Percentiles rank a stretch among this genome's conserved stretches.
phyloP scores from a whole-genome alignment of 2,888 invertebrate genomes.

The Deilephila porcellus region DNA sequence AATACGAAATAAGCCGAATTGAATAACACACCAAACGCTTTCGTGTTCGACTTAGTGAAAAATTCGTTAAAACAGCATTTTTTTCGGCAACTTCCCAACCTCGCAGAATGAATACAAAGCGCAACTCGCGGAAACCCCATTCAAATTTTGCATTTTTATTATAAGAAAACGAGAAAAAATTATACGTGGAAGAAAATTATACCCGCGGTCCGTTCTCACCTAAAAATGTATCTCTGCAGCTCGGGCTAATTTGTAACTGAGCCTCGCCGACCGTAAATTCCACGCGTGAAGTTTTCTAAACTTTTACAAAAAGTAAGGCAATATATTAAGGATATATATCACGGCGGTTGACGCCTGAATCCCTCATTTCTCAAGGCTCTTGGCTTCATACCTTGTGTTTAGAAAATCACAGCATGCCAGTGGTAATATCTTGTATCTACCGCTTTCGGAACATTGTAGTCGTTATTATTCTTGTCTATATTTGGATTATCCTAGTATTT shows the following conservation, averaged over 20 bases:
- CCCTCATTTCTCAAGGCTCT: conserved; percentile 65
- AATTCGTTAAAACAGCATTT: conserved; percentile 39
- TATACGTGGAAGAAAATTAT: conserved; percentile 35
- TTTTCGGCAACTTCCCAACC: conserved; percentile 39
- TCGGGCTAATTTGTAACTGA: conserved; percentile 70
- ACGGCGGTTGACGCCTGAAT: conserved; percentile 73
- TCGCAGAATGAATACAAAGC: conserved; percentile 48
- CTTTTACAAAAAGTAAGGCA: conserved; percentile 73
- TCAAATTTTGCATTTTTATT: conserved; percentile 54
- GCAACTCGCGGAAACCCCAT: conserved; percentile 44
- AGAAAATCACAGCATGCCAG: too few species aligned
- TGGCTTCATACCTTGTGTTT: conserved; percentile 1
- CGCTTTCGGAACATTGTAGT: too few species aligned
- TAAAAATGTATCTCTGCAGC: conserved; percentile 46
- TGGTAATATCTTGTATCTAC: too few species aligned
- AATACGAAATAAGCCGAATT: conserved; percentile 46
- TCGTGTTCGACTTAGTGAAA: conserved; percentile 49
- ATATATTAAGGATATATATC: conserved; percentile 77
- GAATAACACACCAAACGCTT: conserved; percentile 53
- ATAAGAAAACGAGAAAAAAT: conserved; percentile 39
- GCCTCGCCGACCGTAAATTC: conserved; percentile 66
- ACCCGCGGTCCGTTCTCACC: conserved; percentile 32
- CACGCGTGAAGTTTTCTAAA: conserved; percentile 69
- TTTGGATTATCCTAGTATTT: too few species aligned
- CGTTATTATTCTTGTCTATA: too few species aligned